Evolutionary conservation across 2,113 vertebrate species (phyloP).

Genomic region (Zosterops japonicus): DNA sequence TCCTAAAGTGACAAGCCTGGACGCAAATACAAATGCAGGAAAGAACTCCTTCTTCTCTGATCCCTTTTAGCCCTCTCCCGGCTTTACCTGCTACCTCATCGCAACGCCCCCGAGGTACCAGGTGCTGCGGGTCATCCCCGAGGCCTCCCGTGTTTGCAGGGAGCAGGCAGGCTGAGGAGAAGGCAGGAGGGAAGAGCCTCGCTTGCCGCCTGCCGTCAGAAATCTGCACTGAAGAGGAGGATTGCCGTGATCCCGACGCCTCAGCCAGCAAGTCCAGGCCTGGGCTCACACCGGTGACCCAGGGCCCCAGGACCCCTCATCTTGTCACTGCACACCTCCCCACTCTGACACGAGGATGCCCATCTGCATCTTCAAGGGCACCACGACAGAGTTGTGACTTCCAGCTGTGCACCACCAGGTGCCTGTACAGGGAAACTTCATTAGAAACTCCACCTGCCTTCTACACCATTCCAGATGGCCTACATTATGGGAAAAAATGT

Average conservation of each 20-base stretch:
- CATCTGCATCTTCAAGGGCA: background rate
- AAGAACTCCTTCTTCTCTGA: background rate
- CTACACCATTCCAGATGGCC: background rate
- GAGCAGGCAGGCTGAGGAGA: background rate
- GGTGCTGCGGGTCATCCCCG: fast-evolving
- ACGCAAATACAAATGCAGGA: background rate
- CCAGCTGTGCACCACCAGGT: background rate
- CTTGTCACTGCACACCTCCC: background rate
- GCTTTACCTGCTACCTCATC: background rate
- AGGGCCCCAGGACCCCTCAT: background rate
- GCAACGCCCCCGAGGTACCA: background rate
- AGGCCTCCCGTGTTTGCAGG: background rate
- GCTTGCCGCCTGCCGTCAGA: slow-evolving; percentile 33
- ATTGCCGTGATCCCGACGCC: fast-evolving
- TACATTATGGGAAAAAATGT: fast-evolving
- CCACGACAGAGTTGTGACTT: fast-evolving
- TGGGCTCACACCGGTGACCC: fast-evolving
- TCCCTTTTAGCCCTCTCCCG: background rate
- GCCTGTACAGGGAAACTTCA: background rate
- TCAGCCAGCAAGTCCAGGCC: background rate
- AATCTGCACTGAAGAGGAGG: slow-evolving; percentile 19
- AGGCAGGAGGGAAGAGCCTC: background rate
- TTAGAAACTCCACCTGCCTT: background rate
- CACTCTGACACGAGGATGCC: fast-evolving
- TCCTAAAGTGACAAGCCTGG: background rate